Conservation (phyloP, 1,140 invertebrate genomes). For the Trichoplusia ni region DNA sequence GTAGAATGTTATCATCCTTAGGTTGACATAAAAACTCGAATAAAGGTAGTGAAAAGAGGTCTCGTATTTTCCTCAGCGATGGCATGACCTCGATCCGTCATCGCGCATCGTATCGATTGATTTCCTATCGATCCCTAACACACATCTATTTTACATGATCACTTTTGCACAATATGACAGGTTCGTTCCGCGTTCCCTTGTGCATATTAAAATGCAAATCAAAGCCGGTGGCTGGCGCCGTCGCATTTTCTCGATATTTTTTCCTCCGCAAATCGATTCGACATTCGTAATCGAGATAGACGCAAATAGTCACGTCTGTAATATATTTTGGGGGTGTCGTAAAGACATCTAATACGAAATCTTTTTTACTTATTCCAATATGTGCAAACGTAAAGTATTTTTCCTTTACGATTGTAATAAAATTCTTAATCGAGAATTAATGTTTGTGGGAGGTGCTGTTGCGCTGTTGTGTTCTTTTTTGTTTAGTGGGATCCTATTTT, state of each 20-base stretch:
- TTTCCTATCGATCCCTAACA: constrained; percentile 8
- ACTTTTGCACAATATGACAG: constrained; percentile 68
- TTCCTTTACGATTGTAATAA: constrained; percentile 62
- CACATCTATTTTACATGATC: constrained; percentile 46
- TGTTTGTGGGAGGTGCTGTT: constrained; percentile 25
- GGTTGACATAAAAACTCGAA: constrained; percentile 29
- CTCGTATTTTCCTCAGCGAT: background rate
- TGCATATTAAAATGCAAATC: constrained; percentile 80
- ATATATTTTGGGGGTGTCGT: constrained; percentile 67
- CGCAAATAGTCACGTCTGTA: constrained; percentile 69
- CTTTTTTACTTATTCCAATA: constrained; percentile 73
- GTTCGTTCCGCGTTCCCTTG: constrained; percentile 58
- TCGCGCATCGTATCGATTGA: constrained; percentile 14
- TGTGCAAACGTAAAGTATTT: constrained; percentile 58
- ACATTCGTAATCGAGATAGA: constrained; percentile 55
- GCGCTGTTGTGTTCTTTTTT: constrained; percentile 8
- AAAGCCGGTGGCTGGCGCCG: constrained; percentile 46
- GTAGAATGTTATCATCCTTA: constrained; percentile 25
- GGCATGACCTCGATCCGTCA: constrained; percentile 26
- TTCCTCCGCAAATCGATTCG: constrained; percentile 63
- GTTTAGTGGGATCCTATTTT: constrained; percentile 15
- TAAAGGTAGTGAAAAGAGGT: constrained; percentile 17
- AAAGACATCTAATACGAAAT: constrained; percentile 70
- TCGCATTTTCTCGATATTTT: constrained; percentile 44
- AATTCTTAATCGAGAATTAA: constrained; percentile 72